Evolutionary conservation across 2,888 invertebrate genomes (phyloP).

Genomic region (Allolobophora icterica): DNA sequence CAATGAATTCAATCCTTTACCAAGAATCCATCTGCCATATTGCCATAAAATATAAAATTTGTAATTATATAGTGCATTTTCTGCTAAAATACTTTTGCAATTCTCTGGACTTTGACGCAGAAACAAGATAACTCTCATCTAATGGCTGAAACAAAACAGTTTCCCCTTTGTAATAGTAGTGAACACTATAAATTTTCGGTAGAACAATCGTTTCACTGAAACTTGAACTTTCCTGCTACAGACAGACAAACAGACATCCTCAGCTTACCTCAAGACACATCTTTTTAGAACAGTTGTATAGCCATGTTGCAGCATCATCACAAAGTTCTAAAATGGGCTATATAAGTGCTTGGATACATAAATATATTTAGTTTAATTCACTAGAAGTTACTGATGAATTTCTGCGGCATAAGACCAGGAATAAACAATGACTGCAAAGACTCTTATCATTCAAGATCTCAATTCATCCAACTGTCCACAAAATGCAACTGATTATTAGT

Average conservation of each 20-base stretch:
- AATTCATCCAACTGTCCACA: background rate
- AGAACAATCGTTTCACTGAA: background rate
- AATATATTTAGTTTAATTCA: background rate
- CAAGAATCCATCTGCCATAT: background rate
- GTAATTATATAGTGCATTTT: background rate
- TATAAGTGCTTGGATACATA: background rate
- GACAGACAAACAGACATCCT: too few relatives aligned
- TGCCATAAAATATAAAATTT: background rate
- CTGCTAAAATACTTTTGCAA: conserved; percentile 11
- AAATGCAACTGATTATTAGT: background rate
- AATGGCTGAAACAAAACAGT: background rate
- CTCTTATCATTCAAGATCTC: background rate
- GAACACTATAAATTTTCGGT: background rate
- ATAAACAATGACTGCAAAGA: background rate
- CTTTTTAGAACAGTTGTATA: too few relatives aligned
- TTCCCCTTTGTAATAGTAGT: background rate
- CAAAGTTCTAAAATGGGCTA: background rate
- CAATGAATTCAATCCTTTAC: conserved; percentile 1
- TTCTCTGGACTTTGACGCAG: background rate
- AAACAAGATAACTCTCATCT: background rate
- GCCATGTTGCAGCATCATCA: too few relatives aligned
- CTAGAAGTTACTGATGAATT: background rate
- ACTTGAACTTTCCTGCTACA: background rate
- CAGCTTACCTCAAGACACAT: too few relatives aligned
- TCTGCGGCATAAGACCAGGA: background rate